These are phyloP conservation scores for Pelvicachromis taeniatus DNA, from an alignment of 2,113 vertebrate genomes.

Conservation along the genomic window DNA sequence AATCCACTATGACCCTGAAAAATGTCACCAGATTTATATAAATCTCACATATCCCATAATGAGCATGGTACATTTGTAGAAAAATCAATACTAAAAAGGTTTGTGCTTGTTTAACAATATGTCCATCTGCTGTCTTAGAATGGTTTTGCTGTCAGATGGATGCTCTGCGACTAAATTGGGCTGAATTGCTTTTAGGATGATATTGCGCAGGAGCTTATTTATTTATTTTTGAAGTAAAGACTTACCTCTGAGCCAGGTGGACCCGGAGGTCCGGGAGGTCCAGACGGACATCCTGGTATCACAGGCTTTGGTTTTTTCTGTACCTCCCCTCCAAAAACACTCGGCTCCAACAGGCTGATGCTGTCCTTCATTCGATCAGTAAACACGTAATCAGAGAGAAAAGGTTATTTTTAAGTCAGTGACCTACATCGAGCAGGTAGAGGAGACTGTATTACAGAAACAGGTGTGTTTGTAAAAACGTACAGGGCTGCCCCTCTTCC, in stretches of 20 bases:
- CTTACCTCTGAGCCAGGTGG: slow-evolving; percentile 81
- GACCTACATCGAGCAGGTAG: not conserved
- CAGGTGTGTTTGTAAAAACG: slow-evolving; percentile 41
- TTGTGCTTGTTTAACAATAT: not conserved
- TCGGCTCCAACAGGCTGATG: not conserved
- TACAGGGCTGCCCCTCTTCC: slow-evolving; percentile 73
- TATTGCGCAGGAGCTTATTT: not conserved
- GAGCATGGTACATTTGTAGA: not conserved
- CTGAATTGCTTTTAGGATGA: not conserved
- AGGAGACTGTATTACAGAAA: not conserved
- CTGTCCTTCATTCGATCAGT: slow-evolving; percentile 15
- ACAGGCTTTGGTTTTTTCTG: slow-evolving; percentile 7
- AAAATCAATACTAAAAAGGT: slow-evolving; percentile 25
- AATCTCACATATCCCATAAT: not conserved
- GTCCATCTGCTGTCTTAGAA: not conserved
- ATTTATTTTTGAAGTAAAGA: not conserved
- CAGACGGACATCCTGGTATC: slow-evolving; percentile 57
- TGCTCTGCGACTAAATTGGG: not conserved
- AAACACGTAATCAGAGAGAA: not conserved
- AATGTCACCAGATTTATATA: slow-evolving; percentile 2
- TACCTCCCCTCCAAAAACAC: not conserved
- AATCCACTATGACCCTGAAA: slow-evolving; percentile 81
- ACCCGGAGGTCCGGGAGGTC: slow-evolving; percentile 69
- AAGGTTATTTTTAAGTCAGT: not conserved
- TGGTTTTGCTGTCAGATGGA: not conserved